phyloP scores from a whole-genome alignment of 2,113 vertebrate species.

The Oreochromis aureus region DNA sequence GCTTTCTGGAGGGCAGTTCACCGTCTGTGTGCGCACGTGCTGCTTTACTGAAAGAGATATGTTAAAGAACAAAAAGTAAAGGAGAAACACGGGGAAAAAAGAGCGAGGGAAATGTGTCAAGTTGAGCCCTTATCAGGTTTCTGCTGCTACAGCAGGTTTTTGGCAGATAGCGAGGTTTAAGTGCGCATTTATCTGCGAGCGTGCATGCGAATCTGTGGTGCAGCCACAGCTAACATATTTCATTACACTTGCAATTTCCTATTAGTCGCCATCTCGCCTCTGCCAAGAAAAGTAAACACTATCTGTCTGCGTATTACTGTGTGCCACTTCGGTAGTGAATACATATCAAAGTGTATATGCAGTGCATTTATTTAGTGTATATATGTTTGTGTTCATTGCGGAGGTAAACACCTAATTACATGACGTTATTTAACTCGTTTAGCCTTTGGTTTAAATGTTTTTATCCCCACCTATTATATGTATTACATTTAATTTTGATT shows the following conservation, averaged over 20 bases:
- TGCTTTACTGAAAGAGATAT: background rate
- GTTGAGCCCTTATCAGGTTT: conserved; percentile 31
- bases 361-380: background rate
- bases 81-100: background rate
- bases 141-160: conserved; percentile 41
- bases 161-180: conserved; percentile 9
- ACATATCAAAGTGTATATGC: background rate
- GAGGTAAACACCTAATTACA: background rate
- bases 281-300: background rate
- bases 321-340: background rate
- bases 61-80: background rate
- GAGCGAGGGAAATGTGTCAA: conserved; percentile 12
- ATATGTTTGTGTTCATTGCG: background rate
- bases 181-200: background rate
- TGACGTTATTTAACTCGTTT: background rate
- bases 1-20: background rate
- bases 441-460: background rate
- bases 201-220: background rate
- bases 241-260: background rate
- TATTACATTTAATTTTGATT: rapidly evolving
- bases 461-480: background rate
- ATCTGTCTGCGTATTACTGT: background rate
- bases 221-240: background rate
- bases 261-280: background rate
- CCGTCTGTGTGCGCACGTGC: background rate